phyloP scores from a whole-genome alignment of 2,797 vertebrate genomes.

The Coendou prehensilis region DNA sequence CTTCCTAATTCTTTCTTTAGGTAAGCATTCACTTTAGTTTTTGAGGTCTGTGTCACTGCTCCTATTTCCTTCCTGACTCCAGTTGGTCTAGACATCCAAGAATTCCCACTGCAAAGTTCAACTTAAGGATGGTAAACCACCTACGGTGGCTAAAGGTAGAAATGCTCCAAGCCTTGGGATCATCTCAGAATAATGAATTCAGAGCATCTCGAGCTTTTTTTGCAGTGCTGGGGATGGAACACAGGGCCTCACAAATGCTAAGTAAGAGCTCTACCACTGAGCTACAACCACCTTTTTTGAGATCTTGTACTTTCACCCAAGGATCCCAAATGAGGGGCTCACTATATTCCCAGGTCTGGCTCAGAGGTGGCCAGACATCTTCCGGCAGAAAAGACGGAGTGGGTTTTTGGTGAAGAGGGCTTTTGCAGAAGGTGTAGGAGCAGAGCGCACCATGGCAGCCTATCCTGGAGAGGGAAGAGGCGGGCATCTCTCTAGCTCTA shows the following conservation, averaged over 20 bases:
- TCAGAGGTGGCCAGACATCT: background rate
- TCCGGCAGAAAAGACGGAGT: background rate
- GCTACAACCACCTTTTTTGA: background rate
- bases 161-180: slow-evolving; percentile 8
- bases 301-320: background rate
- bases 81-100: background rate
- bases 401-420: background rate
- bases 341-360: background rate
- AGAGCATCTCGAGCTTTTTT: background rate
- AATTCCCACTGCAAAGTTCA: background rate
- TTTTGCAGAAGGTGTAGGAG: background rate
- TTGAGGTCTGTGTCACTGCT: background rate
- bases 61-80: background rate
- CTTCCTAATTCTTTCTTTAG: background rate
- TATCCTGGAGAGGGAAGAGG: background rate
- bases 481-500: background rate
- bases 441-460: background rate
- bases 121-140: background rate
- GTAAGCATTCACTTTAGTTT: background rate
- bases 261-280: background rate
- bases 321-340: background rate
- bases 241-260: background rate
- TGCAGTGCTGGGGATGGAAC: background rate
- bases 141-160: background rate
- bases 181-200: background rate